Percentiles rank a stretch among this genome's conserved stretches.
Conservation (phyloP, 2,797 vertebrate genomes). For the Tangara arthus region DNA sequence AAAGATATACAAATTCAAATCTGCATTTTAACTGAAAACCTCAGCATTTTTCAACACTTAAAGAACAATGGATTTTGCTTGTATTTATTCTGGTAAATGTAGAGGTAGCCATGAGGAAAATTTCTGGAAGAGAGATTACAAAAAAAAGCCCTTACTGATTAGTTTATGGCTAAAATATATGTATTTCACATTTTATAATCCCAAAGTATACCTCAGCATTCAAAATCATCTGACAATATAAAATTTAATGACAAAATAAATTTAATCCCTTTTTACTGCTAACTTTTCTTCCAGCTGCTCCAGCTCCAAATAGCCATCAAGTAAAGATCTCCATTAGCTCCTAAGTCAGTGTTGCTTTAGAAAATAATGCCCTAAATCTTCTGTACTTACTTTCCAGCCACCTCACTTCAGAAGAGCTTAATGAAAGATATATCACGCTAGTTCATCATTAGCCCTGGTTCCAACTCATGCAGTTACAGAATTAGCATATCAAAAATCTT, state of each 20-base stretch:
- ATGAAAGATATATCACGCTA: neutral
- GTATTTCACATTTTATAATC: conserved; percentile 12
- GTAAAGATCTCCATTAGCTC: neutral
- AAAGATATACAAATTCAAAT: neutral
- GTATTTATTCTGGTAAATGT: neutral
- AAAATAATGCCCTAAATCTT: neutral
- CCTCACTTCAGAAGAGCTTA: neutral
- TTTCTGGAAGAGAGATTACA: neutral
- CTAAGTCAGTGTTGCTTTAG: neutral
- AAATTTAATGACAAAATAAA: conserved; percentile 51
- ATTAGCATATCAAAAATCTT: neutral
- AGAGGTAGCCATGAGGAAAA: neutral
- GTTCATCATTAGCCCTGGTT: neutral
- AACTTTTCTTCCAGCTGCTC: conserved; percentile 47
- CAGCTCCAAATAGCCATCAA: neutral
- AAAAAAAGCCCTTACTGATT: neutral
- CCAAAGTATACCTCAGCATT: neutral
- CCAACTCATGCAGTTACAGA: neutral
- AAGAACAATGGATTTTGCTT: neutral
- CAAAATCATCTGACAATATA: conserved; percentile 36
- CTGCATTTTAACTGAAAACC: neutral
- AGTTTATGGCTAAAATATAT: conserved; percentile 8
- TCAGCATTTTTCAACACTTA: neutral
- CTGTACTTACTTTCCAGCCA: neutral
- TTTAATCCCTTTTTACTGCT: conserved; percentile 32